Conservation (phyloP, 92 coral and sea anemone genomes). For the Virgularia gustaviana region DNA sequence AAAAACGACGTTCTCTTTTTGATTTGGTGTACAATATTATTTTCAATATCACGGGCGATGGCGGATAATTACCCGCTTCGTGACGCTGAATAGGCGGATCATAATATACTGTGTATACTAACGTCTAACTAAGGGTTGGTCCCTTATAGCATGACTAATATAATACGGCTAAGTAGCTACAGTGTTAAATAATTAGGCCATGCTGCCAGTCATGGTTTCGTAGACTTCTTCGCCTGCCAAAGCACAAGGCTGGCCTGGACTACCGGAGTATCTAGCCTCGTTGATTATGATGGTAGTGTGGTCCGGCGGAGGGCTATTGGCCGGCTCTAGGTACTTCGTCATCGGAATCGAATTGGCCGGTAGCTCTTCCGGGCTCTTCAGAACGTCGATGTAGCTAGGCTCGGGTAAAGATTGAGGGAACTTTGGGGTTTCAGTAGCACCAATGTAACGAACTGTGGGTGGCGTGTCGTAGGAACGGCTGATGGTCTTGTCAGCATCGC, state of each 20-base stretch:
- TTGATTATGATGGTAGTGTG: not conserved
- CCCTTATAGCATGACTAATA: too few species aligned
- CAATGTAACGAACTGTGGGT: not conserved
- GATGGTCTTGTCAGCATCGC: too few species aligned
- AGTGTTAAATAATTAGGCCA: too few species aligned
- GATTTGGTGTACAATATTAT: too few species aligned
- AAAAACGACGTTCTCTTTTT: too few species aligned
- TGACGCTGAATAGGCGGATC: too few species aligned
- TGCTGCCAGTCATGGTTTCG: conserved; percentile 25
- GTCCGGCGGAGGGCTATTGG: conserved; percentile 12
- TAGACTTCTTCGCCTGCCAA: conserved; percentile 12
- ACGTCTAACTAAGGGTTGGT: too few species aligned
- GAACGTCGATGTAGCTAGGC: not conserved
- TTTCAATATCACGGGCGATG: too few species aligned
- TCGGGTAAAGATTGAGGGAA: not conserved
- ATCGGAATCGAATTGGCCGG: conserved; percentile 24
- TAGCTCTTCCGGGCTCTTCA: conserved; percentile 19
- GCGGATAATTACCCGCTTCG: too few species aligned
- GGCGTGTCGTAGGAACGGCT: conserved; percentile 7
- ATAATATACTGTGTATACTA: too few species aligned
- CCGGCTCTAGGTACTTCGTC: conserved; percentile 10
- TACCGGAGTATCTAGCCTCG: not conserved
- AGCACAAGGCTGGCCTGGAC: not conserved
- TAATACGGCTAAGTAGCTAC: too few species aligned
- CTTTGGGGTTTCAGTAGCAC: not conserved